Base-by-base conservation (phyloP, 2,888 invertebrate species). In the Stenurella melanura region DNA sequence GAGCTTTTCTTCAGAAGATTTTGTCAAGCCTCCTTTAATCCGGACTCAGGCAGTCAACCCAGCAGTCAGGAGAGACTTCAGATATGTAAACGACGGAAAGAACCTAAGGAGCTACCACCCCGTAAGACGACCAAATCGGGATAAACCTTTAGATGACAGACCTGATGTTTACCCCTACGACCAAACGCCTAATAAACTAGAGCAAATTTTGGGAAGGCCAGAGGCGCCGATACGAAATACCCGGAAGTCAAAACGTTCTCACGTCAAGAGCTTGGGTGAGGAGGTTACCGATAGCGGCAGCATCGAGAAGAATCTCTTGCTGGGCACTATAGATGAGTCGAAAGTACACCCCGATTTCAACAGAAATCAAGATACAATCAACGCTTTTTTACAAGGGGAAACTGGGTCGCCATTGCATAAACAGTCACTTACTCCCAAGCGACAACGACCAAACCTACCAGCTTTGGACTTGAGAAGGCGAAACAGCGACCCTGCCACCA, bases 401-500 rank as follows among this genome's bases (percentile, higher is more conserved):
- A 42, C 42, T 12, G 66, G 70, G 68, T 57, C 38, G 66, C 78
- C 76, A 3, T n/a, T 67, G n/a, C 21, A 67, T 12, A 82, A 82
- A 50, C 79, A 78, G 70, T 86, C 77, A 10, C 76, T 85, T 58
- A 87, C 88, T 12, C 88, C 88, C 15, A 91, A 90, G 83, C 88
- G 91, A 7, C 86, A 86, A 78, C 73, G 86, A 15, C 85, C 84
- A 61, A 84, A 85, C 76, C 76, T 85, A 38, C 80, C 83, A 87
- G 73, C 84, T 26, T 88, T 92, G 73, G 92, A 91, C 81, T 89
- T 95, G 74, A 91, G 93, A 42, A 91, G 95, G 21, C 90, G 95
- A 78, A 95, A 95, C 89, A 95, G 95, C 1, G 95, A 95, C 90
- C 95, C 95, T 0, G 92, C 93, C 0, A 92, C 93, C 1, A 92